A percentile compares a stretch with the other conserved stretches of the same genome.
Evolutionary conservation across 92 coral and sea anemone genomes (phyloP).

Genomic region (Palythoa heliodiscus): DNA sequence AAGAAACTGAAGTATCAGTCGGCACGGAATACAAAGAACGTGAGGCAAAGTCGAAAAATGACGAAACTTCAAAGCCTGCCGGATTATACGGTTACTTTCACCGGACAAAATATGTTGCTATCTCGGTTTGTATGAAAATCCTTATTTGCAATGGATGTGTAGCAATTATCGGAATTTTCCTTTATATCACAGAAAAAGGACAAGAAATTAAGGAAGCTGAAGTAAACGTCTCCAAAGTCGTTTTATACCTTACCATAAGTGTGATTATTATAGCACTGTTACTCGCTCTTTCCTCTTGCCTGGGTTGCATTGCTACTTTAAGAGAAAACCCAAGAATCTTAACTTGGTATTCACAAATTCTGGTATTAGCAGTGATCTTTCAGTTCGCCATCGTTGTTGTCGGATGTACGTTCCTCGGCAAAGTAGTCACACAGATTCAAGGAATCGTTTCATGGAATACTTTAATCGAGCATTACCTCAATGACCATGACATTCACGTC

Average conservation of each 20-base stretch:
- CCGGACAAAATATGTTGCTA: slow-evolving; percentile 13
- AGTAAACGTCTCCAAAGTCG: background rate
- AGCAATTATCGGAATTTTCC: slow-evolving; percentile 8
- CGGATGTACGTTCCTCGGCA: background rate
- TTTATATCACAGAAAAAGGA: slow-evolving; percentile 14
- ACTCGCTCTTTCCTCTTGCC: slow-evolving; percentile 20
- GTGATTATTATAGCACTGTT: background rate
- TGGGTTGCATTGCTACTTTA: slow-evolving; percentile 18
- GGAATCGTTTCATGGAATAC: slow-evolving; percentile 45
- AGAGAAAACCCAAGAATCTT: slow-evolving; percentile 1
- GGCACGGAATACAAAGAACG: background rate
- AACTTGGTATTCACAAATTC: slow-evolving; percentile 24
- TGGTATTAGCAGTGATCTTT: slow-evolving; percentile 4
- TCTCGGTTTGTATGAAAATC: background rate
- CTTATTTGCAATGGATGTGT: slow-evolving; percentile 25
- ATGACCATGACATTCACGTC: slow-evolving; percentile 19
- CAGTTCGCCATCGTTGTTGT: slow-evolving; percentile 14
- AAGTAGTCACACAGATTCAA: slow-evolving; percentile 12
- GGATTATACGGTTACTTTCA: background rate
- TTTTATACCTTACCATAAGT: slow-evolving; percentile 7
- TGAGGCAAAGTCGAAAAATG: background rate
- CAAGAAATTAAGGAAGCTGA: slow-evolving; percentile 14
- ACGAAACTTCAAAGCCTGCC: background rate
- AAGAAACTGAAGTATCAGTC: background rate
- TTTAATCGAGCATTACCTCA: slow-evolving; percentile 45